These are phyloP conservation scores for Cephalophus harveyi DNA, from an alignment of 2,113 vertebrate species.

Conservation along the genomic window DNA sequence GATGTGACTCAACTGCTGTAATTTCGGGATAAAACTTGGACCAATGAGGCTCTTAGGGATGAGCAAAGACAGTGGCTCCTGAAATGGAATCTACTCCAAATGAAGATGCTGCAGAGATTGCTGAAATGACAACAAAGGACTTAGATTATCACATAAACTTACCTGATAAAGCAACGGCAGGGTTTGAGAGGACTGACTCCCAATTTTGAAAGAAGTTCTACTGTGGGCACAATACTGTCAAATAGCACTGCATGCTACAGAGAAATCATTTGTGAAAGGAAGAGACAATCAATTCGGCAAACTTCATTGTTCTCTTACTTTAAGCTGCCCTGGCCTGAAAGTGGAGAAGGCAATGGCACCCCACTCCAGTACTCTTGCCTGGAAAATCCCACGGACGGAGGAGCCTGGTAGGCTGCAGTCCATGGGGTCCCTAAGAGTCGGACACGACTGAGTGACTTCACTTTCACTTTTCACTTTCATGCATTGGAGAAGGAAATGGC, in stretches of 20 bases:
- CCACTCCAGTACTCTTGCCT: not conserved
- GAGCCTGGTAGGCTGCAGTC: too few relatives aligned
- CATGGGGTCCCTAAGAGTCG: too few relatives aligned
- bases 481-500: too few relatives aligned
- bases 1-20: not conserved
- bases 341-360: not conserved
- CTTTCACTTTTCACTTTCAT: too few relatives aligned
- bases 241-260: not conserved
- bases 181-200: not conserved
- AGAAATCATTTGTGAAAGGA: not conserved
- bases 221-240: not conserved
- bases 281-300: not conserved
- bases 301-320: not conserved
- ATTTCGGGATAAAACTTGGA: not conserved
- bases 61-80: not conserved
- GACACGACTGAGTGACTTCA: too few relatives aligned
- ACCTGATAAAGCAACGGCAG: not conserved
- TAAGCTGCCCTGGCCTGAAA: not conserved
- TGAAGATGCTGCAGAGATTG: not conserved
- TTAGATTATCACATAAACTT: not conserved
- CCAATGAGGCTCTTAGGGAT: not conserved
- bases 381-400: not conserved
- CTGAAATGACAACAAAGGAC: not conserved
- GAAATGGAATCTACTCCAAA: not conserved
- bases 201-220: not conserved